These are phyloP conservation scores for Masticophis lateralis DNA, from an alignment of 2,797 vertebrate genomes.

Conservation along the genomic window DNA sequence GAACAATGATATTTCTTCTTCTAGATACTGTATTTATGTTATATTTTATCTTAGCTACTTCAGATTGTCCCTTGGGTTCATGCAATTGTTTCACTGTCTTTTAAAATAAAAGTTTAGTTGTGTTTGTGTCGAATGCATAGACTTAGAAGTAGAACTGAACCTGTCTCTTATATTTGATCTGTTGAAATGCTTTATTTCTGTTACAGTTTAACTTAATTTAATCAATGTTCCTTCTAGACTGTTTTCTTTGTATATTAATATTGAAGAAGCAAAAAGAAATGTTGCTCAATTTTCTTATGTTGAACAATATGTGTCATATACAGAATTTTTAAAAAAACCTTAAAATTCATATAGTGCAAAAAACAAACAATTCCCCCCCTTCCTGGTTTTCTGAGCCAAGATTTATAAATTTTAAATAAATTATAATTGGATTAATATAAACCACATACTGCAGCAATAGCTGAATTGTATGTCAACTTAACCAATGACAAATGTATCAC, in stretches of 20 bases:
- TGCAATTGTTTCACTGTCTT: constrained; percentile 58
- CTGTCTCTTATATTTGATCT: constrained; percentile 28
- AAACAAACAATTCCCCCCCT: not conserved
- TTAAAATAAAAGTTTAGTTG: constrained; percentile 60
- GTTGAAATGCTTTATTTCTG: constrained; percentile 6
- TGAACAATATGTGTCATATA: not conserved
- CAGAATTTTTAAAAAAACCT: not conserved
- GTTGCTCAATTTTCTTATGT: not conserved
- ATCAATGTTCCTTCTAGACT: not conserved
- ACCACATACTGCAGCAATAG: not conserved
- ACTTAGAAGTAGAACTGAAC: constrained; percentile 55
- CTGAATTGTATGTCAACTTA: not conserved
- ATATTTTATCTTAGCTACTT: constrained; percentile 57
- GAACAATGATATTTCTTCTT: constrained; percentile 43
- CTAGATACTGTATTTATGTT: constrained; percentile 51
- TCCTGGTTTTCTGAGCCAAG: not conserved
- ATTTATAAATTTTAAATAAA: not conserved
- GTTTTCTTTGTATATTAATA: not conserved
- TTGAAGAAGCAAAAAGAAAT: constrained; percentile 16
- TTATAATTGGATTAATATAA: not conserved
- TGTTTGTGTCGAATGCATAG: constrained; percentile 50
- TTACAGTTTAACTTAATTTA: constrained; percentile 18
- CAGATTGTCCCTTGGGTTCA: constrained; percentile 57
- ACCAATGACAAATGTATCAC: not conserved
- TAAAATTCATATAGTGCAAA: not conserved